These are phyloP conservation scores for Chaetura pelagica DNA, from an alignment of 2,113 vertebrate genomes.

Conservation along the genomic window DNA sequence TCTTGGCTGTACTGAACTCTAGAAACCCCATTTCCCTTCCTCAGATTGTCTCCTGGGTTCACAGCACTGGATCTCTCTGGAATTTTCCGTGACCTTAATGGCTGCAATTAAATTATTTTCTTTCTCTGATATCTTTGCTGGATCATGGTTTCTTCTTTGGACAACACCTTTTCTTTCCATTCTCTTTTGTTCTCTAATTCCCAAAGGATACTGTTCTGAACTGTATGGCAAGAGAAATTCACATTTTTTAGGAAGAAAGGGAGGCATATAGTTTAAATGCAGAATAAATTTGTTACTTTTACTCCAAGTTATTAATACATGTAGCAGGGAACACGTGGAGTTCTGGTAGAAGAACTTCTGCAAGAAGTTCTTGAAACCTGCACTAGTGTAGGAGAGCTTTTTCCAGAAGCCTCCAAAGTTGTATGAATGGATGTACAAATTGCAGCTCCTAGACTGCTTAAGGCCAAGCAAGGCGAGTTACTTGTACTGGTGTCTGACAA, in stretches of 20 bases:
- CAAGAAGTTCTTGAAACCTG: neutral
- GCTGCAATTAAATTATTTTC: neutral
- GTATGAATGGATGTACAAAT: neutral
- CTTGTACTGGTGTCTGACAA: neutral
- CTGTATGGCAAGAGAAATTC: accelerated
- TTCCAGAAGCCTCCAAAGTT: neutral
- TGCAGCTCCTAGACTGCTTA: neutral
- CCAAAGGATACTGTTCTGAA: neutral
- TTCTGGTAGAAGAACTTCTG: neutral
- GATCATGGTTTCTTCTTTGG: neutral
- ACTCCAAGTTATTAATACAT: neutral
- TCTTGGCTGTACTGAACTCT: neutral
- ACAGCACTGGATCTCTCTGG: neutral
- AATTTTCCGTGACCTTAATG: neutral
- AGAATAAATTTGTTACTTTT: neutral
- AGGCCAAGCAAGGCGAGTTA: neutral
- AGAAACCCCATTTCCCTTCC: neutral
- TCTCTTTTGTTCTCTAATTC: neutral
- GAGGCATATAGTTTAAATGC: neutral
- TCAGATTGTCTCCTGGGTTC: neutral
- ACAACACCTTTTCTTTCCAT: neutral
- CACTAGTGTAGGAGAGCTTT: neutral
- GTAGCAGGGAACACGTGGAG: neutral
- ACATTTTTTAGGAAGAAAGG: neutral
- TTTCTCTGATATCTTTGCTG: neutral